Evolutionary conservation across 2,113 vertebrate species (phyloP), one percentile per base, ranked within the genome.

Genomic region (Oreotragus oreotragus): DNA sequence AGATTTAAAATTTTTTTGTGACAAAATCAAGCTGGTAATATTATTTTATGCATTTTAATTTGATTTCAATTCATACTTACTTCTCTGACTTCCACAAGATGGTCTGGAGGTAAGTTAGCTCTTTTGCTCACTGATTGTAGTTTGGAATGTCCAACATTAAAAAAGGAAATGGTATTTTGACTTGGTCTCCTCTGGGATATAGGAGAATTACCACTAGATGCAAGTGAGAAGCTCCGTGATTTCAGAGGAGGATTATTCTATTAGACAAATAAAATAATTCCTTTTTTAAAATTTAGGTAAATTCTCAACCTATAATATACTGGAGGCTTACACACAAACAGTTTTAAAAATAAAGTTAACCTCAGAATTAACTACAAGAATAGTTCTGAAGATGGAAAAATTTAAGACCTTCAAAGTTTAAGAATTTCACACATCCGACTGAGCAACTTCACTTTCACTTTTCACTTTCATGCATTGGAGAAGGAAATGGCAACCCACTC

Each of bases 231-330:
- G 98, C 99, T 99, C 92, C 99, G 99, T 94, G 99, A 99, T 99
- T 99, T 99, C 97, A 99, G 99, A 85, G 99, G 99, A 94, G 99
- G 99, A 97, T 99, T 99, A 98, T 99, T 99, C 99, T 99, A 98
- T 97, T 92, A 98, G 98, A 98, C 47, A 98, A 60, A 99, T 96
- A 97, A 97, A 98, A 96, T 98, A 92, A 98, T 85, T 80, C 11
- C 30, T 77, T 85, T 90, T 66, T 70, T 62, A 53, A 95, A 97
- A 47, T 43, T 88, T 49, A 94, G n/a, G 39, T 16, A 92, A 91
- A 76, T 36, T 43, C 79, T 93, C 53, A 94, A 43, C 25, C 30
- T 77, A 45, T 14, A 43, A 85, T n/a, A 84, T 0, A 87, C 7
- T 87, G 70, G 17, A 93, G 51, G 27, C 19, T 76, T 88, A 97